These are phyloP conservation scores for Heliocidaris tuberculata DNA, from an alignment of 35 echinoderm and acorn worm genomes.

Conservation along the genomic window DNA sequence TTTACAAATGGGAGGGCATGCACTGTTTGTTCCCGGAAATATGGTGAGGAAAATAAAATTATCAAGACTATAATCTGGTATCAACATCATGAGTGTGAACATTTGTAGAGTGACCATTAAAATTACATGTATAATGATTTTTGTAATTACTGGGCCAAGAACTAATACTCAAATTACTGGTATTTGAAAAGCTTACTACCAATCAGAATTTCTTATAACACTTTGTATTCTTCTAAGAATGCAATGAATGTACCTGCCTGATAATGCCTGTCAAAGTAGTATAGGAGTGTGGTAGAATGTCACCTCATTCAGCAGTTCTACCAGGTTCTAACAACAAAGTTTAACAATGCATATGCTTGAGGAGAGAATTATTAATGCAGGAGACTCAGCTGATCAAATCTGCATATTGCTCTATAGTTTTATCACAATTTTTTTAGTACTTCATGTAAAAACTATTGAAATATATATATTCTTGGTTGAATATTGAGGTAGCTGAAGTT, in stretches of 20 bases:
- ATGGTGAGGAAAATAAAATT: constrained; percentile 53
- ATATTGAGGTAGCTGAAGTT: neutral
- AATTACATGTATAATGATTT: too few relatives aligned
- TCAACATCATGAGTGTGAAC: too few relatives aligned
- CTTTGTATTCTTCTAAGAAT: too few relatives aligned
- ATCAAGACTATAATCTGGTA: too few relatives aligned
- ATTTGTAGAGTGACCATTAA: too few relatives aligned
- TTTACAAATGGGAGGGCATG: constrained; percentile 89
- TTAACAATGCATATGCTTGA: neutral
- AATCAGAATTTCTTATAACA: too few relatives aligned
- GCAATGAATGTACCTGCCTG: neutral
- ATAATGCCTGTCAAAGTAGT: neutral
- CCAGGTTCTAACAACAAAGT: neutral
- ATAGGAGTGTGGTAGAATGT: neutral
- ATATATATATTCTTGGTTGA: neutral
- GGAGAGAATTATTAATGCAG: neutral
- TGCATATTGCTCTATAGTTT: neutral
- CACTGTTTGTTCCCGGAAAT: constrained; percentile 83
- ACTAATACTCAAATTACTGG: too few relatives aligned
- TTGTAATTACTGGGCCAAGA: too few relatives aligned
- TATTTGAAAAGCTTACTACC: too few relatives aligned
- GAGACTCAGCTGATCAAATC: neutral
- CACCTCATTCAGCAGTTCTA: neutral
- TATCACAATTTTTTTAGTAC: neutral
- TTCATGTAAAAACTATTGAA: neutral